Evolutionary conservation across 2,888 invertebrate genomes (phyloP).

Genomic region (Nomada ferruginata): DNA sequence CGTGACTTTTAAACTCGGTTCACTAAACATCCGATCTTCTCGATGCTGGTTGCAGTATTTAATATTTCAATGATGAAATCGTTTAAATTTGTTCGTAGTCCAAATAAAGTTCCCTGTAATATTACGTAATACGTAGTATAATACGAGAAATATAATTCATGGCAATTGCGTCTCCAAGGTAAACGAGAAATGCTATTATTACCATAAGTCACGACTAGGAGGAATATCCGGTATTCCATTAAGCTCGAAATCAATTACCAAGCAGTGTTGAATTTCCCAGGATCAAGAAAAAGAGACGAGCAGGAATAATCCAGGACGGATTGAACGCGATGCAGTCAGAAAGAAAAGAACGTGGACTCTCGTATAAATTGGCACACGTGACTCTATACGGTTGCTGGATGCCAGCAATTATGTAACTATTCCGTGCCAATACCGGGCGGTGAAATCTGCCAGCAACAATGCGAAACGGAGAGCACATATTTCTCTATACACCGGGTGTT

Average conservation of each 20-base stretch:
- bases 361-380: slow-evolving; percentile 62
- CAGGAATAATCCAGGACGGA: slow-evolving; percentile 31
- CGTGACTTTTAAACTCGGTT: neutral
- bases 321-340: slow-evolving; percentile 10
- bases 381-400: slow-evolving; percentile 59
- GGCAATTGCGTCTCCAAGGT: neutral
- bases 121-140: neutral
- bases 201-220: slow-evolving; percentile 33
- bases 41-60: neutral
- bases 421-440: slow-evolving; percentile 64
- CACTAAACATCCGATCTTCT: slow-evolving; percentile 1
- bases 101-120: no score
- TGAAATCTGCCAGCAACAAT: slow-evolving; percentile 67
- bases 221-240: slow-evolving; percentile 42
- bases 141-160: slow-evolving; percentile 14
- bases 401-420: slow-evolving; percentile 71
- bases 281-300: slow-evolving; percentile 34
- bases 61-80: neutral
- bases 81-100: neutral
- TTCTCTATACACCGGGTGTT: slow-evolving; percentile 50
- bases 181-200: slow-evolving; percentile 40
- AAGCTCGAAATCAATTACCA: slow-evolving; percentile 57
- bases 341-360: slow-evolving; percentile 50
- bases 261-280: slow-evolving; percentile 30
- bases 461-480: slow-evolving; percentile 46